A percentile compares a stretch with the other conserved stretches of the same genome.
These are phyloP conservation scores for Enteromius radiatus DNA, from an alignment of 2,797 vertebrate species.

Conservation along the genomic window DNA sequence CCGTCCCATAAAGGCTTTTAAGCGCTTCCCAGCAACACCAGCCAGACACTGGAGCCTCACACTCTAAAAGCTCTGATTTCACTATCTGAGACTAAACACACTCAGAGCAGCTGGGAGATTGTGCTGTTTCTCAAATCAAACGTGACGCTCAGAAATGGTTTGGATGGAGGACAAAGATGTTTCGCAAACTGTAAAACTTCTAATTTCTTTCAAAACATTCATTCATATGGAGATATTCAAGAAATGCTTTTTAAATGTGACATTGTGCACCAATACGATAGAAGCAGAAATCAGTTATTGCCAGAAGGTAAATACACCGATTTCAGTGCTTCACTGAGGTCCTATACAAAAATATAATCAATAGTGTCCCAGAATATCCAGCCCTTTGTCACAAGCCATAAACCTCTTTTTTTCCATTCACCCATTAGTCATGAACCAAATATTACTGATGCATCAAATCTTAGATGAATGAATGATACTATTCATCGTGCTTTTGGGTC, in stretches of 20 bases:
- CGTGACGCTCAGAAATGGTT: background rate
- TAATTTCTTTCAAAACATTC: background rate
- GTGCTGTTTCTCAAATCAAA: constrained; percentile 3
- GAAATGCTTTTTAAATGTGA: background rate
- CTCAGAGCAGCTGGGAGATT: constrained; percentile 13
- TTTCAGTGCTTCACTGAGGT: constrained; percentile 6
- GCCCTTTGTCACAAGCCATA: background rate
- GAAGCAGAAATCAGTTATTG: constrained; percentile 6
- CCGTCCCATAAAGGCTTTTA: constrained; percentile 49
- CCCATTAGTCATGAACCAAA: constrained; percentile 15
- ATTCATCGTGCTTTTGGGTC: background rate
- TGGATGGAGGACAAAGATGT: background rate
- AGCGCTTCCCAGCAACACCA: constrained; percentile 49
- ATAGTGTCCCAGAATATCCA: constrained; percentile 25
- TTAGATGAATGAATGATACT: background rate
- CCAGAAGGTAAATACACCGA: background rate
- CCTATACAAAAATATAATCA: constrained; percentile 34
- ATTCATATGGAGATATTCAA: background rate
- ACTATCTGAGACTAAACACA: constrained; percentile 41
- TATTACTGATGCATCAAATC: constrained; percentile 25
- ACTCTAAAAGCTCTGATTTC: constrained; percentile 55
- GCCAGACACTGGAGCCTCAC: constrained; percentile 43
- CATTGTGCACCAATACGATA: background rate
- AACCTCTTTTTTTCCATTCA: background rate
- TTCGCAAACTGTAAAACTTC: background rate